Conservation (phyloP, 2,888 invertebrate genomes). For the Acleris cristana region DNA sequence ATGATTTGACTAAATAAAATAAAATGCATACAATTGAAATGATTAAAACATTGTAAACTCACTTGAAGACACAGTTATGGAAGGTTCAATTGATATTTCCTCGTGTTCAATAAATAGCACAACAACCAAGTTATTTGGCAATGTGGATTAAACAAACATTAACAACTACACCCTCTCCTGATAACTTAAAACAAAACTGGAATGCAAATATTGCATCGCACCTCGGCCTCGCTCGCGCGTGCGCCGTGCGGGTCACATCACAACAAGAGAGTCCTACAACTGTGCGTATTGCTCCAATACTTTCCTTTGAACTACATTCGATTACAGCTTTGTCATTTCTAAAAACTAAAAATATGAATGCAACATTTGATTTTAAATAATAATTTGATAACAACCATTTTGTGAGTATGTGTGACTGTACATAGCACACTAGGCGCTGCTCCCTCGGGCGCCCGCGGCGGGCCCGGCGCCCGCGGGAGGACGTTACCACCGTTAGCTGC, state of each 20-base stretch:
- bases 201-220: constrained; percentile 84
- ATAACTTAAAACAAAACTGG: constrained; percentile 81
- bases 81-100: constrained; percentile 79
- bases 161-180: constrained; percentile 75
- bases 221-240: constrained; percentile 62
- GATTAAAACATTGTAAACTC: constrained; percentile 79
- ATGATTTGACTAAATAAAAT: constrained; percentile 83
- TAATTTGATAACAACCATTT: constrained; percentile 75
- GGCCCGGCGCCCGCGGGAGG: background rate
- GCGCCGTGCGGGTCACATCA: constrained; percentile 51
- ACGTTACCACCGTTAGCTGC: constrained; percentile 70
- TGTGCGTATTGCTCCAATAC: constrained; percentile 80
- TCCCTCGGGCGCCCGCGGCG: background rate
- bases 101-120: constrained; percentile 79
- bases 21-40: constrained; percentile 83
- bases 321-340: constrained; percentile 75
- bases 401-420: constrained; percentile 74
- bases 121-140: constrained; percentile 82
- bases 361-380: constrained; percentile 77
- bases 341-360: constrained; percentile 79
- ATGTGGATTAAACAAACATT: constrained; percentile 77
- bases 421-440: constrained; percentile 70
- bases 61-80: constrained; percentile 75
- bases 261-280: constrained; percentile 65
- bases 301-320: constrained; percentile 77